These are phyloP conservation scores for Ailuropoda melanoleuca DNA, from an alignment of 2,113 vertebrate species.

Conservation along the genomic window DNA sequence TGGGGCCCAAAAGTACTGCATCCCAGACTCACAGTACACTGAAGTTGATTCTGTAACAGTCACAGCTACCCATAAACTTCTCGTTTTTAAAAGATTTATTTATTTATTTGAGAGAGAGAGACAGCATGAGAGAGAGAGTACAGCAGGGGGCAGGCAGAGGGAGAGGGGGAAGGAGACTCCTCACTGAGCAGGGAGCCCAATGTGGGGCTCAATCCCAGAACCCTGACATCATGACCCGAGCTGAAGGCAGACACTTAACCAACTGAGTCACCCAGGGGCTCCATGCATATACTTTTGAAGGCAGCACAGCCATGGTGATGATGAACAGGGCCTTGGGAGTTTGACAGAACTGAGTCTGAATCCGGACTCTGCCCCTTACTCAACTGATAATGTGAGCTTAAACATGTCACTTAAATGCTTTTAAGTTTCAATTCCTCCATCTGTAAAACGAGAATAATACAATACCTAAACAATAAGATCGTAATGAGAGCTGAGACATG, in stretches of 20 bases:
- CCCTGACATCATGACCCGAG: no score
- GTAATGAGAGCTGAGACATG: neutral
- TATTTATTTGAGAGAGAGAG: no score
- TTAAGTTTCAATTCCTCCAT: neutral
- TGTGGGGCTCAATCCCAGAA: no score
- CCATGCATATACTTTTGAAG: neutral
- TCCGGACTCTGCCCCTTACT: conserved; percentile 6
- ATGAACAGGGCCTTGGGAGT: neutral
- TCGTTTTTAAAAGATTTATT: no score
- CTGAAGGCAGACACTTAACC: no score
- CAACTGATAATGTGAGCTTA: conserved; percentile 10
- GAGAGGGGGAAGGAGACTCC: no score
- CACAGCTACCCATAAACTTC: neutral
- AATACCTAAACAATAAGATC: neutral
- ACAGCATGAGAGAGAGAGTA: no score
- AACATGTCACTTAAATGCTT: conserved; percentile 12
- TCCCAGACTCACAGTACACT: neutral
- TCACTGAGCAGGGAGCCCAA: no score
- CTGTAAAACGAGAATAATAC: neutral
- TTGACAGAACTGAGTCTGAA: neutral
- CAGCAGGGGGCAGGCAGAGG: no score
- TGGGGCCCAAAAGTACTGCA: neutral
- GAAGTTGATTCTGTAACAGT: neutral
- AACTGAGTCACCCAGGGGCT: no score
- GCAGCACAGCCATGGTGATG: neutral